Percentiles rank a stretch among this genome's conserved stretches.
These are phyloP conservation scores for Fragum sueziense DNA, from an alignment of 2,888 invertebrate genomes.

Conservation along the genomic window DNA sequence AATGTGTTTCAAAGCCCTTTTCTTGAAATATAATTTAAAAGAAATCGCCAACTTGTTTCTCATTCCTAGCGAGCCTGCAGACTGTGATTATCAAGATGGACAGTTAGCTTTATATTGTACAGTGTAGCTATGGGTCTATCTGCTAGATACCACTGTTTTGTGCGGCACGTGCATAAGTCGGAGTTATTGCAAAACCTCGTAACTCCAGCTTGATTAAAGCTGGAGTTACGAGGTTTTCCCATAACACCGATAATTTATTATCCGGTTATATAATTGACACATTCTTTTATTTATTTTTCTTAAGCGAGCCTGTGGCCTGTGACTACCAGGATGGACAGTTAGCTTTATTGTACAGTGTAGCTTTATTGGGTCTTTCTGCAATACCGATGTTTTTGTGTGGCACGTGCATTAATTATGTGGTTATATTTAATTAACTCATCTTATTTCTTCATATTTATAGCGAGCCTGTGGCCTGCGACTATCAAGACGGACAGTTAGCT, in stretches of 20 bases:
- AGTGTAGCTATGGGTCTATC: slow-evolving; percentile 1
- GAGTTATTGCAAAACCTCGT: no score
- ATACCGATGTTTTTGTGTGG: not conserved
- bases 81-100: no score
- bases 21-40: no score
- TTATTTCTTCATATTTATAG: not conserved
- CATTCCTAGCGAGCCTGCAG: no score
- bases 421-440: not conserved
- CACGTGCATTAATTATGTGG: not conserved
- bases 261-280: no score
- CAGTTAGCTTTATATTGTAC: no score
- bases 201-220: no score
- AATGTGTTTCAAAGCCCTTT: no score
- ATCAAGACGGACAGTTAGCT: not conserved
- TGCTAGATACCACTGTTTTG: not conserved
- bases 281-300: no score
- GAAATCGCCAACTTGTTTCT: not conserved
- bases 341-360: not conserved
- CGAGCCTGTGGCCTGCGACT: not conserved
- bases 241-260: no score
- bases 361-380: not conserved
- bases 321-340: slow-evolving; percentile 4
- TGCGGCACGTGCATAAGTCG: no score
- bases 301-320: not conserved
- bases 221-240: no score